These are phyloP conservation scores for Epinephelus lanceolatus DNA, from an alignment of 2,113 vertebrate species.

Conservation along the genomic window DNA sequence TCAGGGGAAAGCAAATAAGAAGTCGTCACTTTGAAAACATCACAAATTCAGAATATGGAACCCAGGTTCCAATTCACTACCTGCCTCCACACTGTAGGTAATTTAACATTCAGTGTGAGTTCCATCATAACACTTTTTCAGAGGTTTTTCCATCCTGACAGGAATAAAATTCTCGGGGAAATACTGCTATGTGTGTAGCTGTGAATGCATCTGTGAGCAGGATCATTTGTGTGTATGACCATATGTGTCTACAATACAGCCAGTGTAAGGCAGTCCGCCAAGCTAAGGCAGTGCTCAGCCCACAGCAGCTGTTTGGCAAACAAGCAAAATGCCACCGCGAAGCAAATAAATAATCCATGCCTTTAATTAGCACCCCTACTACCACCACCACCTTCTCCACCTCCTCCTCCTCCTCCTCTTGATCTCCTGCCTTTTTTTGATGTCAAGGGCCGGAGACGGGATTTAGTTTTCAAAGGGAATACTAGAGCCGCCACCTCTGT, in stretches of 20 bases:
- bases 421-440: constrained; percentile 55
- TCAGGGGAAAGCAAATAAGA: not conserved
- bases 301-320: constrained; percentile 70
- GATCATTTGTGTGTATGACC: constrained; percentile 24
- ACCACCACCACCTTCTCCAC: not conserved
- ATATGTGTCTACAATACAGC: constrained; percentile 49
- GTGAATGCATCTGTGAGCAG: constrained; percentile 19
- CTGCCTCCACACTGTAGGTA: not conserved
- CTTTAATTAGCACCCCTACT: constrained; percentile 63
- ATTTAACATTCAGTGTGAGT: constrained; percentile 27
- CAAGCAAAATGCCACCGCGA: constrained; percentile 63
- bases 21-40: not conserved
- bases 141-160: constrained; percentile 11
- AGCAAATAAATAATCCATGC: constrained; percentile 71
- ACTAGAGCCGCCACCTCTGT: constrained; percentile 39
- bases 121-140: constrained; percentile 5
- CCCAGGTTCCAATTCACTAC: not conserved
- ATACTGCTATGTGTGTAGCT: constrained; percentile 13
- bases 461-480: constrained; percentile 70
- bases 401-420: constrained; percentile 20
- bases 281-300: constrained; percentile 51
- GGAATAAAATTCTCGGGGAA: constrained; percentile 33
- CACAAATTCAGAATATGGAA: constrained; percentile 2
- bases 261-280: constrained; percentile 53
- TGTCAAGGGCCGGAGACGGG: constrained; percentile 49